These are phyloP conservation scores for Hybognathus amarus DNA, from an alignment of 2,797 vertebrate species.

Conservation along the genomic window DNA sequence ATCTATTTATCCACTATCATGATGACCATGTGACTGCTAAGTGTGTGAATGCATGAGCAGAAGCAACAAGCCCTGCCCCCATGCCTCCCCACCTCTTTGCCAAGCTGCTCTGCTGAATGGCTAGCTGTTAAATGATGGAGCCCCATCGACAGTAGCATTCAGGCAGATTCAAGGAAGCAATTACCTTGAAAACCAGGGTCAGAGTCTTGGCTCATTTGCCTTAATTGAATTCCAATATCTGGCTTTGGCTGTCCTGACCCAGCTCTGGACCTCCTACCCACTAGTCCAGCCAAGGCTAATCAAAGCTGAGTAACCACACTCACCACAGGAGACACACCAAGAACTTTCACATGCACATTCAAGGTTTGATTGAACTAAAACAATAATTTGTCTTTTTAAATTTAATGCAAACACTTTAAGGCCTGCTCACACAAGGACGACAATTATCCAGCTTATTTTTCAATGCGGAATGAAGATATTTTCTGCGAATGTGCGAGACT, in stretches of 20 bases:
- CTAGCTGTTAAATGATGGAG: slow-evolving; percentile 75
- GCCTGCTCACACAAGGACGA: background rate
- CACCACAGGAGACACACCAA: slow-evolving; percentile 2
- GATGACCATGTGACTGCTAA: slow-evolving; percentile 59
- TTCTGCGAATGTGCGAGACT: background rate
- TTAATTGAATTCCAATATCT: slow-evolving; percentile 88
- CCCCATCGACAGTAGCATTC: slow-evolving; percentile 66
- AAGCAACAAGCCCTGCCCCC: slow-evolving; percentile 2
- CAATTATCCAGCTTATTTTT: background rate
- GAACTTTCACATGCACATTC: slow-evolving; percentile 42
- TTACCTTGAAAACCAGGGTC: slow-evolving; percentile 83
- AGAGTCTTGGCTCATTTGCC: slow-evolving; percentile 80
- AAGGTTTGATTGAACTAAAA: background rate
- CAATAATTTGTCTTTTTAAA: background rate
- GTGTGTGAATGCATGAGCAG: slow-evolving; percentile 43
- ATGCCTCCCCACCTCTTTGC: slow-evolving; percentile 36
- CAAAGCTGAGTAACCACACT: slow-evolving; percentile 63
- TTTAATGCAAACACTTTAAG: background rate
- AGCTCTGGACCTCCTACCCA: slow-evolving; percentile 70
- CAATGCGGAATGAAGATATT: background rate
- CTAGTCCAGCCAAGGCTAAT: slow-evolving; percentile 68
- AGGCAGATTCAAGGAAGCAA: slow-evolving; percentile 81
- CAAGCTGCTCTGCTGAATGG: slow-evolving; percentile 66
- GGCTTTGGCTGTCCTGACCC: slow-evolving; percentile 78
- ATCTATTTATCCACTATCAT: slow-evolving; percentile 44